Conservation (phyloP, 1,140 invertebrate genomes). For the Drosophila chauvacae region DNA sequence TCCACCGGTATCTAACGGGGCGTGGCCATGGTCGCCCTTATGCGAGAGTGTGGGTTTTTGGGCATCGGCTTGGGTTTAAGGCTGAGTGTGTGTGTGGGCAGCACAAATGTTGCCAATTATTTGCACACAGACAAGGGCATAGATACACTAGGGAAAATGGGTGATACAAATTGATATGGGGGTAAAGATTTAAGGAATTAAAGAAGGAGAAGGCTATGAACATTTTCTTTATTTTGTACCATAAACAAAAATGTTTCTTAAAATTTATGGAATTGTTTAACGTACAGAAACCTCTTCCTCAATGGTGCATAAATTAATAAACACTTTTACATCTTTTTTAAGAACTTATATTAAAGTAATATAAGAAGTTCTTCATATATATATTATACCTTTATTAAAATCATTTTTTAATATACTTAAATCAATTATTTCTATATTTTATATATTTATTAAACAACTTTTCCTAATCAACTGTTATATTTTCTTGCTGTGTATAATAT, state of each 20-base stretch:
- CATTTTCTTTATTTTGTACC: no score
- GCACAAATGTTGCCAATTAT: slow-evolving; percentile 75
- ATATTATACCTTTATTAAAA: no score
- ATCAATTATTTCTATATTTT: background rate
- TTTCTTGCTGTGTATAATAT: background rate
- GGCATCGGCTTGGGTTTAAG: background rate
- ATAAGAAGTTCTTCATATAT: no score
- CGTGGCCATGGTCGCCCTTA: slow-evolving; percentile 38
- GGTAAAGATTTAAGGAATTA: no score
- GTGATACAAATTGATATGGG: background rate
- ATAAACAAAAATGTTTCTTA: no score
- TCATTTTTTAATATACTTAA: background rate
- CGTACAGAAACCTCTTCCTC: background rate
- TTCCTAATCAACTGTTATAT: background rate
- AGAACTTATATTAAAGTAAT: no score
- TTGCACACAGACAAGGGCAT: slow-evolving; percentile 50
- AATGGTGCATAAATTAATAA: background rate
- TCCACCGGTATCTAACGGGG: slow-evolving; percentile 59
- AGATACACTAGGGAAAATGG: background rate
- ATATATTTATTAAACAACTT: background rate
- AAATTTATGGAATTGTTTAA: background rate
- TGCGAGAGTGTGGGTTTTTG: slow-evolving; percentile 24
- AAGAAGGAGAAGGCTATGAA: background rate
- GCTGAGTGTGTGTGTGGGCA: slow-evolving; percentile 46
- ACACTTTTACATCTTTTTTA: no score